Conservation (phyloP, 2,797 vertebrate species). For the Scyliorhinus canicula region DNA sequence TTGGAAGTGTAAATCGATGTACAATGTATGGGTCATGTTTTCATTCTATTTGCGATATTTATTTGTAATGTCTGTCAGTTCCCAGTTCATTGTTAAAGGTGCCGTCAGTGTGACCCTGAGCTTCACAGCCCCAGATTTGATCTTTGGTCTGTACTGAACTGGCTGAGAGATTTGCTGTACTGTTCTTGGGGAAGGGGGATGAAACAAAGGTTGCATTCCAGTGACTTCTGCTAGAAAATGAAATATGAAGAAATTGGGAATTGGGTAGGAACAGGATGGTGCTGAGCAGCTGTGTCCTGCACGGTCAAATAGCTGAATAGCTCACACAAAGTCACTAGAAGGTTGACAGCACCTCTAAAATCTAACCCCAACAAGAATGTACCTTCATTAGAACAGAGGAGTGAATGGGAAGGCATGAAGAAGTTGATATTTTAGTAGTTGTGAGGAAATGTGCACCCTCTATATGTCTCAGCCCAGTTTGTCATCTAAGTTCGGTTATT, state of each 20-base stretch:
- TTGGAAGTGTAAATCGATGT: not conserved
- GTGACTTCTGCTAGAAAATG: not conserved
- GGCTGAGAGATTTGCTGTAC: not conserved
- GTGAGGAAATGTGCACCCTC: not conserved
- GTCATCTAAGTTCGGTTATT: not conserved
- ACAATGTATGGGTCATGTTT: not conserved
- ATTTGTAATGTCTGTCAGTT: not conserved
- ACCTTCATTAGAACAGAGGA: not conserved
- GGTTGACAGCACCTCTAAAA: not conserved
- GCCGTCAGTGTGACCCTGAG: not conserved
- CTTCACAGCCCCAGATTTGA: not conserved
- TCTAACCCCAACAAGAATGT: not conserved
- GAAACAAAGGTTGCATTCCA: not conserved
- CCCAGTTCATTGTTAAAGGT: not conserved
- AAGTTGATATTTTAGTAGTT: not conserved
- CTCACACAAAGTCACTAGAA: not conserved
- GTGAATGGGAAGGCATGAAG: not conserved
- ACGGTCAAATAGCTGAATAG: not conserved
- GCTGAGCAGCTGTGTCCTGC: not conserved
- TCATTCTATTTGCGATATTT: not conserved
- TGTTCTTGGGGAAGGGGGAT: not conserved
- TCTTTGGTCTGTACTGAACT: not conserved
- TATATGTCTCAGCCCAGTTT: not conserved
- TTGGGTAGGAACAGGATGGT: not conserved
- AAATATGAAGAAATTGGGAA: not conserved